A percentile compares a stretch with the other conserved stretches of the same genome.
Evolutionary conservation across 2,888 invertebrate species (phyloP).

Genomic region (Drosophila algonquin): DNA sequence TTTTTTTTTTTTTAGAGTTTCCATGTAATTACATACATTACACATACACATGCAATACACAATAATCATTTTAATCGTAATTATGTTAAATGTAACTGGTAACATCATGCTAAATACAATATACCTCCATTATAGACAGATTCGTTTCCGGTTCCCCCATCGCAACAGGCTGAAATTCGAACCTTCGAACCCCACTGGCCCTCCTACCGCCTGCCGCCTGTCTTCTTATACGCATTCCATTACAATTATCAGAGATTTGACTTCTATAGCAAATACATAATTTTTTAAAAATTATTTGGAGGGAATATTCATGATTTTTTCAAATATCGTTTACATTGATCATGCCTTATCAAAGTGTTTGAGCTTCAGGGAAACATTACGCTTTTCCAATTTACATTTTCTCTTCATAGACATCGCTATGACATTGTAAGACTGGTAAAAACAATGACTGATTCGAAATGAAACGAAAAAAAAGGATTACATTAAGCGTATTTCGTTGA

Average conservation of each 20-base stretch:
- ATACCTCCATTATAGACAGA: conserved; percentile 49
- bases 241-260: conserved; percentile 68
- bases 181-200: conserved; percentile 9
- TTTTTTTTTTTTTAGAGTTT: conserved; percentile 44
- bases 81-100: conserved; percentile 74
- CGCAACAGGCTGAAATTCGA: conserved; percentile 52
- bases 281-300: conserved; percentile 82
- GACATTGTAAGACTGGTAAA: conserved; percentile 49
- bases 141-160: conserved; percentile 10
- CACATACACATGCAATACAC: conserved; percentile 78
- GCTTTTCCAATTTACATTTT: conserved; percentile 30
- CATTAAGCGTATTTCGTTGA: conserved; percentile 44
- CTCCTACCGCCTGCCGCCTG: neutral
- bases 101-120: conserved; percentile 74
- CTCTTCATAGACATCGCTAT: conserved; percentile 6
- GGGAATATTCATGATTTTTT: conserved; percentile 81
- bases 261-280: conserved; percentile 72
- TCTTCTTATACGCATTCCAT: conserved; percentile 34
- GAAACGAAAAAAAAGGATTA: conserved; percentile 43
- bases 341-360: conserved; percentile 50
- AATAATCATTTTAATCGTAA: conserved; percentile 76
- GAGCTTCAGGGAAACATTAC: conserved; percentile 36
- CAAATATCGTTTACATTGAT: conserved; percentile 67
- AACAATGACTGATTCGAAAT: conserved; percentile 44
- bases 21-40: conserved; percentile 70